Percentiles rank a stretch among this genome's conserved stretches.
Conservation (phyloP, 2,113 vertebrate genomes). For the Ptyas mucosa region DNA sequence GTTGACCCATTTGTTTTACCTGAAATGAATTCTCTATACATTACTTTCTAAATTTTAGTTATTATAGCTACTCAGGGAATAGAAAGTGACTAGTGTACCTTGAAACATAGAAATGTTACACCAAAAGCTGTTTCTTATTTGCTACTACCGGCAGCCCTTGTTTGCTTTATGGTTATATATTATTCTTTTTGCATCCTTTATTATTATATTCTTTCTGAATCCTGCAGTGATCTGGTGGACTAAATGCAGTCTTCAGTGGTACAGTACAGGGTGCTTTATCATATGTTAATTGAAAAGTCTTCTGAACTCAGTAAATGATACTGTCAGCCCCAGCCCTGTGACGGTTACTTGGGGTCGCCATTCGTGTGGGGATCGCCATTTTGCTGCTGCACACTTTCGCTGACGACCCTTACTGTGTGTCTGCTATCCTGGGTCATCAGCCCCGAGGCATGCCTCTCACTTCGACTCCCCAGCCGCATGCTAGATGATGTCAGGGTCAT, state of each 20-base stretch:
- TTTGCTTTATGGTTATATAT: background rate
- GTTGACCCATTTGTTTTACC: background rate
- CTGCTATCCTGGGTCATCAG: no score
- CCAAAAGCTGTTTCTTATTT: background rate
- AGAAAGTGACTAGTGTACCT: slow-evolving; percentile 40
- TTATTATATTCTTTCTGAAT: background rate
- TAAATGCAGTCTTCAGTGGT: background rate
- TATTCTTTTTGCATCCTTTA: background rate
- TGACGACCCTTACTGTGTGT: no score
- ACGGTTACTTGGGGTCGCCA: no score
- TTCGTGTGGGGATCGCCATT: no score
- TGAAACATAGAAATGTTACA: slow-evolving; percentile 42
- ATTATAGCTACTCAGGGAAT: slow-evolving; percentile 25
- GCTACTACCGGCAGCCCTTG: background rate
- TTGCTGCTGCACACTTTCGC: no score
- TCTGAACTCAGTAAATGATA: background rate
- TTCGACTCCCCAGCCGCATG: no score
- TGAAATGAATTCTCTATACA: background rate
- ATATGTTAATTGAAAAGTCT: background rate
- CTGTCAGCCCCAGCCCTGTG: no score
- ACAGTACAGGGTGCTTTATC: background rate
- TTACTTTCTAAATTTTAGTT: background rate
- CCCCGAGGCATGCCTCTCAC: no score
- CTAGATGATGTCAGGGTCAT: no score
- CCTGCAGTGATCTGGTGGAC: background rate